Conservation (phyloP, 2,797 vertebrate genomes). For the Anomalospiza imberbis region DNA sequence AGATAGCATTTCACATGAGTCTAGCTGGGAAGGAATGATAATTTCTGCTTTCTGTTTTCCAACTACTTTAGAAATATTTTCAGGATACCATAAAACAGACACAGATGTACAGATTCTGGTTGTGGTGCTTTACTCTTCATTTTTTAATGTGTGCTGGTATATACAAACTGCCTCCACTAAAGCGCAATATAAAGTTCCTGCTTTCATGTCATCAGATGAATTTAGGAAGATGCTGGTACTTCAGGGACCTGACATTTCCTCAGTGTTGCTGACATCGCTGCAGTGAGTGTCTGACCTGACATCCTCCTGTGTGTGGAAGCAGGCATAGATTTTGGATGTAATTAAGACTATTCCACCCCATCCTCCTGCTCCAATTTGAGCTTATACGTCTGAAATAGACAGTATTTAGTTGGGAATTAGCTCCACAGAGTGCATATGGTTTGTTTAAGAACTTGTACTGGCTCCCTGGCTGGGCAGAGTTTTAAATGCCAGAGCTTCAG, state of each 20-base stretch:
- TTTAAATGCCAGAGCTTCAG: not conserved
- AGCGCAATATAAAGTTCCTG: not conserved
- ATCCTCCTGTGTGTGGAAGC: not conserved
- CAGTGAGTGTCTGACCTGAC: not conserved
- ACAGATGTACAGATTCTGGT: not conserved
- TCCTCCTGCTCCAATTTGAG: fast-evolving
- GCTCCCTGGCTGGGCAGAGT: not conserved
- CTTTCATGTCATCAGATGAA: not conserved
- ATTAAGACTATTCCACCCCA: not conserved
- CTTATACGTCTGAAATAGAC: not conserved
- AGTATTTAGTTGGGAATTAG: not conserved
- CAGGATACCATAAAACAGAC: not conserved
- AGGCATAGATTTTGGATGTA: not conserved
- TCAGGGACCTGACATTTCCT: not conserved
- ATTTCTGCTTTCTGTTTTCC: slow-evolving; percentile 1
- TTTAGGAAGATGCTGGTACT: not conserved
- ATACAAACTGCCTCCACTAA: not conserved
- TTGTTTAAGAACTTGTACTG: not conserved
- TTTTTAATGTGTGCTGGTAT: not conserved
- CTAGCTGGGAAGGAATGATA: not conserved
- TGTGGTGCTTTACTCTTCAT: not conserved
- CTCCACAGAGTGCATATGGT: not conserved
- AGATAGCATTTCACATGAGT: slow-evolving; percentile 11
- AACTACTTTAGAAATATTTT: not conserved
- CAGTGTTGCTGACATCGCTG: not conserved